phyloP scores from a whole-genome alignment of 2,113 vertebrate genomes.

The Bubalus kerabau region DNA sequence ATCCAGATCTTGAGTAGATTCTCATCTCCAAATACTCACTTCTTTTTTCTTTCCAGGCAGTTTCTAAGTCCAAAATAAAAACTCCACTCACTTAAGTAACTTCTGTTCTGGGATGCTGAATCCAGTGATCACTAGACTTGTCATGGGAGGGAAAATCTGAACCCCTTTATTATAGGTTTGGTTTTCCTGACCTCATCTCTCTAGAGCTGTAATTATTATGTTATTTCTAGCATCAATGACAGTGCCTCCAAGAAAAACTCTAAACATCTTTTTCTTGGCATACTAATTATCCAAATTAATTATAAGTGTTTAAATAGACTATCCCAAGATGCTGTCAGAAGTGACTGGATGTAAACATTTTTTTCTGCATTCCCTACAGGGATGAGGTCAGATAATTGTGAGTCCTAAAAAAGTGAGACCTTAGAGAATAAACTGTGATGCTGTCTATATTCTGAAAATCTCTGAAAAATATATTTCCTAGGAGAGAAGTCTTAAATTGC shows the following conservation, averaged over 20 bases:
- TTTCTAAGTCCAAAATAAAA: not conserved
- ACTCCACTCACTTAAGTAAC: not conserved
- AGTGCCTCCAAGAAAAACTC: not conserved
- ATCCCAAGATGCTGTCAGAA: not conserved
- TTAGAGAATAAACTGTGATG: not conserved
- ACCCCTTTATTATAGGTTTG: not conserved
- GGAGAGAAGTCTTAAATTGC: not conserved
- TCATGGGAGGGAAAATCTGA: not conserved
- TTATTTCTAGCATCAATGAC: not conserved
- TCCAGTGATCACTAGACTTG: not conserved
- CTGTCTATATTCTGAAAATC: not conserved
- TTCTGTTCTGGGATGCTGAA: not conserved
- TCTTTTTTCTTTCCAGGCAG: not conserved
- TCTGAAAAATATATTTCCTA: not conserved
- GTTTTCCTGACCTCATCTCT: slow-evolving; percentile 11
- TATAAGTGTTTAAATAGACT: not conserved
- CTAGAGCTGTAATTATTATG: not conserved
- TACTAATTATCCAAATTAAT: slow-evolving; percentile 23
- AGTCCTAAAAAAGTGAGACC: not conserved
- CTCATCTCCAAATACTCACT: not conserved
- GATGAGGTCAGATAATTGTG: not conserved
- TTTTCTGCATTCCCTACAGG: not conserved
- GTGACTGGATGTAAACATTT: not conserved
- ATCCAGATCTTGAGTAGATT: not conserved
- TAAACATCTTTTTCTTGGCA: not conserved